Base-by-base conservation (phyloP, 2,888 invertebrate genomes). In the Caenorhabditis sp. region DNA sequence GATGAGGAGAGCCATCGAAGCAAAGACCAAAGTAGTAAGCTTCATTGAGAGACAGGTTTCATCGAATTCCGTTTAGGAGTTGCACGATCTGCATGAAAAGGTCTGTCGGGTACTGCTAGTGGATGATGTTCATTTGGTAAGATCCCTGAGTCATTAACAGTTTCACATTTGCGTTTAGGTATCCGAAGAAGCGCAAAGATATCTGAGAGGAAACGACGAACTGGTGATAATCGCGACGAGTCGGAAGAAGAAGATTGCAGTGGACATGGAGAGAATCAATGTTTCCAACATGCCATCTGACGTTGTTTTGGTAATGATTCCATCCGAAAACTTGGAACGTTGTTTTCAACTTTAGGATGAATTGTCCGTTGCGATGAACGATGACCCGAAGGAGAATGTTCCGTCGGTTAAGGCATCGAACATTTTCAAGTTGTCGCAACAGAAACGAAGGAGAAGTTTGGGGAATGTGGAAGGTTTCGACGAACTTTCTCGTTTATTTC, bases 381-480 rank as follows among this genome's bases (percentile, higher is more conserved):
- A 61, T 1, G 61, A 67, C 28, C 11, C 3, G 2, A 67, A 60
- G 13, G 67, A 67, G 22, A 61, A 61, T 9, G 76, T 76, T 15
- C 51, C 72, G n/a, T 72, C 61, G 0, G 60, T 69, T 9, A 80
- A 72, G 18, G 65, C 80, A 1, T 72, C 80, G 9, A 80, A 80
- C 37, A 80, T 80, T 56, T 37, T 80, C 18, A 72, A 72, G 37
- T 68, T 68, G 24, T 67, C 70, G 3, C 65, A 72, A 37, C 67
- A 71, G n/a, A 70, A 79, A 69, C 55, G 80, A 15, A 51, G 81
- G 24, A 65, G 44, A 55, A 81, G 81, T 67, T n/a, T 81, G 28
- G 76, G 76, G 13, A 81, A 47, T 56, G 51, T 81, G 1, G 81
- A 81, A 76, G 80, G 72, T 80, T 47, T n/a, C 1, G 6, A 22